Conservation (phyloP, 2,888 invertebrate genomes). For the Octonoba sinensis region DNA sequence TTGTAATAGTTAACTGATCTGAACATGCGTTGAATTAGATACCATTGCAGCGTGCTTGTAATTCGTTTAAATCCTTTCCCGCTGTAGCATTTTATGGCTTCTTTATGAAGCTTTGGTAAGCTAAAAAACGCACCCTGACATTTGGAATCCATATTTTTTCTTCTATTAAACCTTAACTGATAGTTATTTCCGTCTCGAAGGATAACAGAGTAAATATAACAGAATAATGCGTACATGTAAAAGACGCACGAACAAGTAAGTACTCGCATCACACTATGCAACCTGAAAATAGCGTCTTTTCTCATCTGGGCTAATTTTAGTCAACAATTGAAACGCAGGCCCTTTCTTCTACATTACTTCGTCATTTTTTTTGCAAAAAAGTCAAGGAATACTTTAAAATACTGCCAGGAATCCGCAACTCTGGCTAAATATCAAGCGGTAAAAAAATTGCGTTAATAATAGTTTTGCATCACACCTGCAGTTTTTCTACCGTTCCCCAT, state of each 20-base stretch:
- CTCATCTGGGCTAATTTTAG: constrained; percentile 54
- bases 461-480: constrained; percentile 35
- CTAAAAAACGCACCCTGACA: constrained; percentile 7
- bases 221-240: constrained; percentile 21
- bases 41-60: too few relatives aligned
- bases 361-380: constrained; percentile 34
- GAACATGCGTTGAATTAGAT: too few relatives aligned
- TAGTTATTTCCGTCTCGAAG: constrained; percentile 31
- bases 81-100: not conserved
- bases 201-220: constrained; percentile 27
- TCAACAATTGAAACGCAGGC: constrained; percentile 53
- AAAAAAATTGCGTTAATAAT: constrained; percentile 51
- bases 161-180: not conserved
- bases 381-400: constrained; percentile 21
- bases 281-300: constrained; percentile 43
- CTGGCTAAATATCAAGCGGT: constrained; percentile 50
- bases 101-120: constrained; percentile 11
- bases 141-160: constrained; percentile 8
- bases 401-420: constrained; percentile 16
- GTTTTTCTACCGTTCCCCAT: constrained; percentile 7
- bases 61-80: too few relatives aligned
- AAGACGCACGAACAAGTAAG: constrained; percentile 31
- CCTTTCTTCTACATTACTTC: constrained; percentile 32
- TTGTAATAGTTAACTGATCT: too few relatives aligned
- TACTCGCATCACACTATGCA: constrained; percentile 44